Evolutionary conservation across 2,113 vertebrate genomes (phyloP).

Genomic region (Gopherus flavomarginatus): DNA sequence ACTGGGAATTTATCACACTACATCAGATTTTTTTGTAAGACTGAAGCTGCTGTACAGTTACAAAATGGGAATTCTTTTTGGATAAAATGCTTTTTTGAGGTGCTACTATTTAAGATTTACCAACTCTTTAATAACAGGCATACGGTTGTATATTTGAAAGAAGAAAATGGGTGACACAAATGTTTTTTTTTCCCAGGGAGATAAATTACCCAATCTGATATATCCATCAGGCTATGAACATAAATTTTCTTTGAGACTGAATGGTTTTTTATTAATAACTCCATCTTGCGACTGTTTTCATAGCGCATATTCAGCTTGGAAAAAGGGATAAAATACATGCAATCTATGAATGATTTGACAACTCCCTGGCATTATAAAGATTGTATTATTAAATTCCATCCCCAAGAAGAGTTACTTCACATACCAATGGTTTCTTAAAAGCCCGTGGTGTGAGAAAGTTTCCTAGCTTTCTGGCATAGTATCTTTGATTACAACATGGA

Average conservation of each 20-base stretch:
- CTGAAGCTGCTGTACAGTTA: neutral
- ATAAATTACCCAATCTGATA: slow-evolving; percentile 13
- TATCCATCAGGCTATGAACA: slow-evolving; percentile 31
- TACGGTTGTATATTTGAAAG: slow-evolving; percentile 39
- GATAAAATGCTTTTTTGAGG: slow-evolving; percentile 8
- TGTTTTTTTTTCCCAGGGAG: neutral
- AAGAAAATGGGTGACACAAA: neutral
- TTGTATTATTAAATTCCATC: slow-evolving; percentile 65
- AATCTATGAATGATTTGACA: slow-evolving; percentile 65
- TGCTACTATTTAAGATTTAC: slow-evolving; percentile 10
- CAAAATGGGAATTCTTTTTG: slow-evolving; percentile 9
- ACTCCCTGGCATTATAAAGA: slow-evolving; percentile 29
- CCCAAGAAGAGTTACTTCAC: slow-evolving; percentile 45
- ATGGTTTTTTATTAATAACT: slow-evolving; percentile 49
- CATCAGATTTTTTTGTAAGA: neutral
- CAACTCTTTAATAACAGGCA: slow-evolving; percentile 11
- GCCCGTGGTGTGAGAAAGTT: slow-evolving; percentile 40
- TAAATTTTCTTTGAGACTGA: slow-evolving; percentile 52
- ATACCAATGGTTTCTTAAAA: slow-evolving; percentile 68
- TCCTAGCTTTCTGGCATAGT: slow-evolving; percentile 27
- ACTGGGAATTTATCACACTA: neutral
- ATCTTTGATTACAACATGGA: slow-evolving; percentile 48
- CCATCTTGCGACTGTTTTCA: slow-evolving; percentile 38
- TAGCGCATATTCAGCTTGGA: slow-evolving; percentile 23
- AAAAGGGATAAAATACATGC: slow-evolving; percentile 27